phyloP scores from a whole-genome alignment of 1,140 invertebrate species.

The Batillaria attramentaria region DNA sequence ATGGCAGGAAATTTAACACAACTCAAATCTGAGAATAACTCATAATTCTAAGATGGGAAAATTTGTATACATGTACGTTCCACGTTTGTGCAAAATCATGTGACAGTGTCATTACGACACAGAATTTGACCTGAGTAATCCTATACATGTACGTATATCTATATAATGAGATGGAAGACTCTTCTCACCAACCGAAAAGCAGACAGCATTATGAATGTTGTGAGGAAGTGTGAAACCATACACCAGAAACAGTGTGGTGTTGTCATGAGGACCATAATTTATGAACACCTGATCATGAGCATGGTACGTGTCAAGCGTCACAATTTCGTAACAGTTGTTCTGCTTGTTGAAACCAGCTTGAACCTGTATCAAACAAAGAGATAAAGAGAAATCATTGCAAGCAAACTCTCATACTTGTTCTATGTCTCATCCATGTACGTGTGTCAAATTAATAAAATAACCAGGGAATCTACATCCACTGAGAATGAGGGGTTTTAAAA shows the following conservation, averaged over 20 bases:
- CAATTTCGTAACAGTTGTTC: conserved; percentile 75
- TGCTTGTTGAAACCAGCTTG: conserved; percentile 72
- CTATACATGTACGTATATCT: background rate
- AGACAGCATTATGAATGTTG: conserved; percentile 78
- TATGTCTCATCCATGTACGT: background rate
- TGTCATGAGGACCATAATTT: conserved; percentile 82
- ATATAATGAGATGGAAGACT: background rate
- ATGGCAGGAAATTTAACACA: background rate
- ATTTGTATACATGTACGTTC: too few species aligned
- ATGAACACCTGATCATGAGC: conserved; percentile 81
- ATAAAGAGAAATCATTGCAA: too few species aligned
- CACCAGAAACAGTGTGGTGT: conserved; percentile 79
- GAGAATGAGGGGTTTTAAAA: background rate
- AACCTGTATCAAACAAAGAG: conserved; percentile 60
- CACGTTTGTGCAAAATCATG: too few species aligned
- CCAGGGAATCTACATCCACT: background rate
- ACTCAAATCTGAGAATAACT: conserved; percentile 5
- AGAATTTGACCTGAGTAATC: background rate
- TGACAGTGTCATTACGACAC: background rate
- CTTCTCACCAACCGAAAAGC: conserved; percentile 49
- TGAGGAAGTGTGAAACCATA: conserved; percentile 82
- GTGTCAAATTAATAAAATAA: background rate
- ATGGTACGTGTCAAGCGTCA: conserved; percentile 71
- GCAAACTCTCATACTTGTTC: too few species aligned
- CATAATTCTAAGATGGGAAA: too few species aligned